Percentiles rank a stretch among this genome's conserved stretches.
These are phyloP conservation scores for Agrilus mali DNA, from an alignment of 2,888 invertebrate genomes.

Conservation along the genomic window DNA sequence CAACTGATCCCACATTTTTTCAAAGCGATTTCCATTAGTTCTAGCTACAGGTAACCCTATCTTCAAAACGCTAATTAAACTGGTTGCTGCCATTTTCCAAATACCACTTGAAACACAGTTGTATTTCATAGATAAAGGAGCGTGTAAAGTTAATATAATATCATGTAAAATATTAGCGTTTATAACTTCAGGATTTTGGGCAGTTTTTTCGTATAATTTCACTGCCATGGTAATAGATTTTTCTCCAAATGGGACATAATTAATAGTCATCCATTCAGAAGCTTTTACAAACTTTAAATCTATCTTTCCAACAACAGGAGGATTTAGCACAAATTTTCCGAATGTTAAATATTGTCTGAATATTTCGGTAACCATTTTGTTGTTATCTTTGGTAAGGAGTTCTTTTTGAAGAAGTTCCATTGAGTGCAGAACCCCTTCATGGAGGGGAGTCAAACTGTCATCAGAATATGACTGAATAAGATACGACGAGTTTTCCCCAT, in stretches of 20 bases:
- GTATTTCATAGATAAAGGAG: conserved; percentile 69
- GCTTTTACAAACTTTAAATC: conserved; percentile 40
- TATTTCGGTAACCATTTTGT: conserved; percentile 53
- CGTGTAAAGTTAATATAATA: conserved; percentile 49
- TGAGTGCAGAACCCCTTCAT: conserved; percentile 74
- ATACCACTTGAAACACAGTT: conserved; percentile 65
- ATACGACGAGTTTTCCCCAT: conserved; percentile 67
- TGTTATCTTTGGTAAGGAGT: conserved; percentile 40
- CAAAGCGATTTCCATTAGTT: conserved; percentile 58
- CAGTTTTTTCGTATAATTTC: conserved; percentile 61
- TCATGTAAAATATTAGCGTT: conserved; percentile 59
- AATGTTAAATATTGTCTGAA: conserved; percentile 53
- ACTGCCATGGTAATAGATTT: conserved; percentile 62
- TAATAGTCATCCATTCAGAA: conserved; percentile 65
- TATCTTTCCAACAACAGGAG: conserved; percentile 43
- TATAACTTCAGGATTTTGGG: conserved; percentile 57
- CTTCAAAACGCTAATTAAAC: conserved; percentile 63
- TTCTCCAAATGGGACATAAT: conserved; percentile 79
- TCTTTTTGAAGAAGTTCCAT: conserved; percentile 79
- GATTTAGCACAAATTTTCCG: conserved; percentile 57
- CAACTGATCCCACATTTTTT: conserved; percentile 75
- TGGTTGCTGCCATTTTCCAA: conserved; percentile 71
- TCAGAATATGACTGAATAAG: conserved; percentile 64
- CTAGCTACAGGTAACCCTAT: conserved; percentile 81
- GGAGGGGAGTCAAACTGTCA: conserved; percentile 66